A percentile compares a stretch with the other conserved stretches of the same genome.
phyloP scores from a whole-genome alignment of 2,113 vertebrate genomes.

The Thalassoma bifasciatum region DNA sequence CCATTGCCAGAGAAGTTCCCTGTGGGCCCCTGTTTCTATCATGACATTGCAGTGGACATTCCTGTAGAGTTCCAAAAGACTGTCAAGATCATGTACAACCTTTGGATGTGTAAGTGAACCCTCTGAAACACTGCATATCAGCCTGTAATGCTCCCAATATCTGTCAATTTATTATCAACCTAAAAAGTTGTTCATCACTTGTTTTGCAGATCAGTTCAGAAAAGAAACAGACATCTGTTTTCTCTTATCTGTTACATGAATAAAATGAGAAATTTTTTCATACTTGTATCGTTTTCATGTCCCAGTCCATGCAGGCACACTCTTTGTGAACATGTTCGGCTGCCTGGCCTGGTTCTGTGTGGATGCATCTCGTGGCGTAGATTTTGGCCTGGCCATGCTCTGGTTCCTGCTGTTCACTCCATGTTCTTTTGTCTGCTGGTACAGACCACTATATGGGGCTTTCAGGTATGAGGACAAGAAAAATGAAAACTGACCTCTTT shows the following conservation, averaged over 20 bases:
- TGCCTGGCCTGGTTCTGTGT: slow-evolving; percentile 98
- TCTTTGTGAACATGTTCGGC: slow-evolving; percentile 98
- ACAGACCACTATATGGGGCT: slow-evolving; percentile 98
- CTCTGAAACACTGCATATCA: background rate
- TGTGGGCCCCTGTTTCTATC: slow-evolving; percentile 96
- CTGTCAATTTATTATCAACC: too few relatives aligned
- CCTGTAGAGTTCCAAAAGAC: slow-evolving; percentile 98
- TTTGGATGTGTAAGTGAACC: slow-evolving; percentile 96
- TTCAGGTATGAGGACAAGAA: slow-evolving; percentile 87
- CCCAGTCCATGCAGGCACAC: slow-evolving; percentile 93
- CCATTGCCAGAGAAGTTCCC: slow-evolving; percentile 95
- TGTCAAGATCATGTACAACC: slow-evolving; percentile 98
- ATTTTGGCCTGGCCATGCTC: slow-evolving; percentile 96
- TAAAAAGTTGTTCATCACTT: too few relatives aligned
- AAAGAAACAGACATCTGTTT: background rate
- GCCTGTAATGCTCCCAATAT: background rate
- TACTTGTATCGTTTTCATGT: slow-evolving; percentile 35
- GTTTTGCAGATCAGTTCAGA: too few relatives aligned
- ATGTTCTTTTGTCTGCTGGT: slow-evolving; percentile 99
- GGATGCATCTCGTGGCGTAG: slow-evolving; percentile 89
- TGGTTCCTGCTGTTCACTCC: slow-evolving; percentile 99
- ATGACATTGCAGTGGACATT: slow-evolving; percentile 97
- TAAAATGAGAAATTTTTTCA: too few relatives aligned
- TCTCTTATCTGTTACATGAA: background rate
- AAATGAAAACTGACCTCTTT: background rate